phyloP scores from a whole-genome alignment of 1,140 invertebrate species.

The Heterodera schachtii region DNA sequence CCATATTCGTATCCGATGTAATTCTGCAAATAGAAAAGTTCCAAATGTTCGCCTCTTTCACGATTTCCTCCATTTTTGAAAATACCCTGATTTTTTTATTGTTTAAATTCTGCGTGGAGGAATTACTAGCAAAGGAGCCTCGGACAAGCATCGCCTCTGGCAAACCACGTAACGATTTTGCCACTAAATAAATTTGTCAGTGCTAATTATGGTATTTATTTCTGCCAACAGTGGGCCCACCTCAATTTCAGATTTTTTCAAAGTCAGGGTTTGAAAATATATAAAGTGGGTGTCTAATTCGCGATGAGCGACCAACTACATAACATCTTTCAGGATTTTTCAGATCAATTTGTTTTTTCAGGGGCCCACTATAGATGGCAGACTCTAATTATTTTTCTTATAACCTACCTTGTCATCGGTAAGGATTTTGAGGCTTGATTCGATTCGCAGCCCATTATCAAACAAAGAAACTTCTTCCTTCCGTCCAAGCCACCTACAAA shows the following conservation, averaged over 20 bases:
- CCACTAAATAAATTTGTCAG: slow-evolving; percentile 32
- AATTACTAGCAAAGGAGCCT: slow-evolving; percentile 38
- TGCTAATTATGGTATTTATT: no score
- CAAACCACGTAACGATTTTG: slow-evolving; percentile 47
- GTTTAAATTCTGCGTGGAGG: not conserved
- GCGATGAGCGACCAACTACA: no score
- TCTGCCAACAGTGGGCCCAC: no score
- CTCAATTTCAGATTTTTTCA: no score
- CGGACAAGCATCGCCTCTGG: slow-evolving; percentile 38
- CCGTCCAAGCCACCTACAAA: slow-evolving; percentile 23
- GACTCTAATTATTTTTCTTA: slow-evolving; percentile 10
- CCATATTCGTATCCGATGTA: slow-evolving; percentile 52
- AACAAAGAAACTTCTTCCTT: slow-evolving; percentile 43
- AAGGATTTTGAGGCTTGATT: slow-evolving; percentile 37
- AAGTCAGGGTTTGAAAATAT: no score
- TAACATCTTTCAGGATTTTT: no score
- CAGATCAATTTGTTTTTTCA: no score
- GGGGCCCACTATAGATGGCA: no score
- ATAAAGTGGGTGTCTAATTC: no score
- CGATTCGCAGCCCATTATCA: slow-evolving; percentile 42
- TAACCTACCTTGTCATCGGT: slow-evolving; percentile 37
- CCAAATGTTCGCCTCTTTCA: slow-evolving; percentile 45
- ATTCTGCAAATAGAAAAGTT: slow-evolving; percentile 50
- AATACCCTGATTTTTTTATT: slow-evolving; percentile 30
- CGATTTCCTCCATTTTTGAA: slow-evolving; percentile 48